Evolutionary conservation across 2,888 invertebrate genomes (phyloP), one percentile per base, ranked within the genome.

Genomic region (Fragum whitleyi): DNA sequence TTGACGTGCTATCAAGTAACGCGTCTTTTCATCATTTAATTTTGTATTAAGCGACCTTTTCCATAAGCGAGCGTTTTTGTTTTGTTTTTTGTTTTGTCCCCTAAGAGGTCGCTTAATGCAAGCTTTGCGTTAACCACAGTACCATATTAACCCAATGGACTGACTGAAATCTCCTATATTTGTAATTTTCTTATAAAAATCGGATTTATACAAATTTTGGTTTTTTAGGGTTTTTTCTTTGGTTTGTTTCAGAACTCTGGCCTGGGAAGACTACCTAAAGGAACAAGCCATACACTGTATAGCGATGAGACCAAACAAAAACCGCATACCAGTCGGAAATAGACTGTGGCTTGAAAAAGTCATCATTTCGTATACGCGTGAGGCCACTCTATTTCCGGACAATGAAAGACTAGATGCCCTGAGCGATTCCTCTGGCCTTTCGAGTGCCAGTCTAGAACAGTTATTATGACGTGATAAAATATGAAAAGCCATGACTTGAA

Each of bases 231-330:
- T 47, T 47, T 47, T 47, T 9, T 14, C 47, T 14, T 14, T 14
- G 7, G 2, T n/a, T n/a, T n/a, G n/a, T 42, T 23, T 1, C 69
- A 51, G 69, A 5, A 69, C 28, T 2, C 74, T 88, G 11, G 74
- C 80, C 0, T 88, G 88, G 88, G 82, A 87, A 14, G 81, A 86
- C 21, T 86, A 81, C 57, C 67, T 88, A 0, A 61, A 62, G 28
- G 84, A 85, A 26, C 77, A 84, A 51, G 77, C 85, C 6, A 78
- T 88, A n/a, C 87, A 88, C 65, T 76, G 85, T 11, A 65, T 88
- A 7, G 86, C 87, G 7, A 85, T 87, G 3, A 65, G 88, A 61
- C 86, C 87, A 0, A 88, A 88, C 69, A 57, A 79, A 19, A 80
- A 79, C n/a, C 77, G 77, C 23, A 70, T 85, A 14, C 86, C 86